These are phyloP conservation scores for Megathymus violae DNA, from an alignment of 1,140 invertebrate genomes.

Conservation along the genomic window DNA sequence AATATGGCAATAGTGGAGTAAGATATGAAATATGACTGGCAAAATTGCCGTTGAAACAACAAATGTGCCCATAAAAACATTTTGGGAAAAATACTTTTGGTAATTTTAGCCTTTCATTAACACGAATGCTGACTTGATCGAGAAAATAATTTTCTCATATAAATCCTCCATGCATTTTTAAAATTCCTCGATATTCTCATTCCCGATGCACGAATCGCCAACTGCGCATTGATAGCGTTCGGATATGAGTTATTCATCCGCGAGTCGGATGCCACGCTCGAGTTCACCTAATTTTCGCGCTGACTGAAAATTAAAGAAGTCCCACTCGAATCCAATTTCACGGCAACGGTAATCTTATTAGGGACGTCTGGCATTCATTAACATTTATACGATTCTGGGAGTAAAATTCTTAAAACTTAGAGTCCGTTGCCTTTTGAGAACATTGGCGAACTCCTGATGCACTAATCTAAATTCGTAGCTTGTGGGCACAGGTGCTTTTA, in stretches of 20 bases:
- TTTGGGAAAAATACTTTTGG: neutral
- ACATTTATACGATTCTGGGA: conserved; percentile 76
- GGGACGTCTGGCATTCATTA: conserved; percentile 79
- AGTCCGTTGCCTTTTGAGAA: conserved; percentile 43
- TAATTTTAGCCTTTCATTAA: conserved; percentile 7
- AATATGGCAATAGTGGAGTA: conserved; percentile 26
- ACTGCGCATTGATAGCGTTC: conserved; percentile 30
- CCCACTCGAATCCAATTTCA: conserved; percentile 76
- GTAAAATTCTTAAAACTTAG: conserved; percentile 69
- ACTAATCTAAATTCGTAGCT: conserved; percentile 69
- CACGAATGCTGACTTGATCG: neutral
- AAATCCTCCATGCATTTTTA: conserved; percentile 32
- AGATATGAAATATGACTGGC: conserved; percentile 18
- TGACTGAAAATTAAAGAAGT: conserved; percentile 79
- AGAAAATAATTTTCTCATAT: conserved; percentile 22
- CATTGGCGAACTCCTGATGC: conserved; percentile 55
- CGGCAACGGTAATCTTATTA: conserved; percentile 78
- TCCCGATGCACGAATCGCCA: conserved; percentile 23
- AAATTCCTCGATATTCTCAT: conserved; percentile 15
- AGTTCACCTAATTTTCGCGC: conserved; percentile 72
- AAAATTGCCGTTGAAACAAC: conserved; percentile 13
- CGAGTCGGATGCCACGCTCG: conserved; percentile 46
- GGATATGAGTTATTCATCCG: conserved; percentile 32
- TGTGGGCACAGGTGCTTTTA: conserved; percentile 53
- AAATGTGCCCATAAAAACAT: conserved; percentile 3